Conservation (phyloP, 2,888 invertebrate species). For the Heteromyza rotundicornis region DNA sequence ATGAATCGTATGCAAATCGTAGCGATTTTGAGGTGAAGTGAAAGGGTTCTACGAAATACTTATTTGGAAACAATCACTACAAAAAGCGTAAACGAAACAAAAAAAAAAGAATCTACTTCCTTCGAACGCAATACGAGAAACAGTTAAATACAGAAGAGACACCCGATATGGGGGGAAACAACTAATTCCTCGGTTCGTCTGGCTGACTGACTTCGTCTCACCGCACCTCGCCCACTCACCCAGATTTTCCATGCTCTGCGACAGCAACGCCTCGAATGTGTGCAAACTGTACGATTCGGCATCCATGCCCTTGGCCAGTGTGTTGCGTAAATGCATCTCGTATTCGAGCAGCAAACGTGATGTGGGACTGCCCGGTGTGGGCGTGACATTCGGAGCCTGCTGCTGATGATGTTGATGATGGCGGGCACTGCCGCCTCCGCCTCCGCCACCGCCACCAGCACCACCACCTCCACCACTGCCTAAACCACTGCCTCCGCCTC, state of each 20-base stretch:
- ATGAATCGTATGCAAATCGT: no score
- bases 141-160: no score
- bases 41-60: no score
- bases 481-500: no score
- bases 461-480: slow-evolving; percentile 47
- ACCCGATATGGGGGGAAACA: no score
- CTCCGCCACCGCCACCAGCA: slow-evolving; percentile 20
- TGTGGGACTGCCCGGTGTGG: slow-evolving; percentile 83
- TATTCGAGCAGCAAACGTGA: slow-evolving; percentile 86
- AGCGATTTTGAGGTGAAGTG: no score
- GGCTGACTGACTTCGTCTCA: no score
- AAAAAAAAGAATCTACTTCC: no score
- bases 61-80: no score
- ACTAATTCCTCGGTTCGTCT: no score
- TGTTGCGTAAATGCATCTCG: slow-evolving; percentile 92
- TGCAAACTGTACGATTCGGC: slow-evolving; percentile 93
- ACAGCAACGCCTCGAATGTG: slow-evolving; percentile 89
- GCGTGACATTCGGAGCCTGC: slow-evolving; percentile 73
- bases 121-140: no score
- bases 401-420: slow-evolving; percentile 72
- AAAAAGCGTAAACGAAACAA: no score
- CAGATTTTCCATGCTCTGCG: slow-evolving; percentile 95
- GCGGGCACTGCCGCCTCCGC: slow-evolving; percentile 22
- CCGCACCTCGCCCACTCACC: slow-evolving; percentile 66
- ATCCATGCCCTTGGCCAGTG: slow-evolving; percentile 92